These are phyloP conservation scores for Clarias macrocephalus DNA, from an alignment of 2,113 vertebrate species.

Conservation along the genomic window DNA sequence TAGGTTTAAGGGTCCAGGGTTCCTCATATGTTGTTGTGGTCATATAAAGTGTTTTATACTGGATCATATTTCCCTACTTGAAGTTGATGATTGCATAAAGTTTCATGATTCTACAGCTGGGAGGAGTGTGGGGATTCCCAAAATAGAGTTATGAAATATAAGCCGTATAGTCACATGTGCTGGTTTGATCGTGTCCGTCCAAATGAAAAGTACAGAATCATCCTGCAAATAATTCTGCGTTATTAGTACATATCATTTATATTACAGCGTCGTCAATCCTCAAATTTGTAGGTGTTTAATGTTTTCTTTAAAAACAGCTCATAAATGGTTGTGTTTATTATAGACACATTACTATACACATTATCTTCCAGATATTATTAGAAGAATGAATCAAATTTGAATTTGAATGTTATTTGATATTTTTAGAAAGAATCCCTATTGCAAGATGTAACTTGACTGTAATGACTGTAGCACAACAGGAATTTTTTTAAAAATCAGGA, in stretches of 20 bases:
- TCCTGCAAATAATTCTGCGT: background rate
- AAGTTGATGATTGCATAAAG: background rate
- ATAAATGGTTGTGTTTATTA: too few relatives aligned
- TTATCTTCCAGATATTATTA: background rate
- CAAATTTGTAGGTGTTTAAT: background rate
- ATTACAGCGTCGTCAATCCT: background rate
- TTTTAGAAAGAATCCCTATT: background rate
- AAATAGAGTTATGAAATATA: conserved; percentile 6
- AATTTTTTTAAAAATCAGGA: background rate
- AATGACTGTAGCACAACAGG: background rate
- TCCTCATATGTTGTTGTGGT: background rate
- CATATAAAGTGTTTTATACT: background rate
- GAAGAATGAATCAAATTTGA: too few relatives aligned
- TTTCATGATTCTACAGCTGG: background rate
- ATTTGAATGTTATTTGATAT: background rate
- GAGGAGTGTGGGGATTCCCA: background rate
- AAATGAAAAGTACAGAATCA: background rate
- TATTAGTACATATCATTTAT: background rate
- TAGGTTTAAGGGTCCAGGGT: background rate
- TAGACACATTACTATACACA: too few relatives aligned
- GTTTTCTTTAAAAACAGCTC: background rate
- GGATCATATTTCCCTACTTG: conserved; percentile 11
- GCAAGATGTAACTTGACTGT: background rate
- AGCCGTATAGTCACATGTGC: background rate
- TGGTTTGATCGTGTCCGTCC: background rate